These are phyloP conservation scores for Pedetes capensis DNA, from an alignment of 2,113 vertebrate species.

Conservation along the genomic window DNA sequence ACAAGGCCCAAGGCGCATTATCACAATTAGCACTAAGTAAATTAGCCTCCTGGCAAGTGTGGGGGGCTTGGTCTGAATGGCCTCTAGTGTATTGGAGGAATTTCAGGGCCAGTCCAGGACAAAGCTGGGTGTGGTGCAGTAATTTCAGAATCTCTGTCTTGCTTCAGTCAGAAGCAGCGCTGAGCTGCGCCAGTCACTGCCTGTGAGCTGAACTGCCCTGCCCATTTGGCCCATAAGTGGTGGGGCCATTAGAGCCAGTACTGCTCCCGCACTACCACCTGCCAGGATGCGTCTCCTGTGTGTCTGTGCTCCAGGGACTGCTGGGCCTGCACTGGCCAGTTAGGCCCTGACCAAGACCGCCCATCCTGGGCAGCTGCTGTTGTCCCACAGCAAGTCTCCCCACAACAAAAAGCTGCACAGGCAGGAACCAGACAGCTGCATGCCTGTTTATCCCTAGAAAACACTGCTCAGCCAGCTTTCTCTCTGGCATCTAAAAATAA, in stretches of 20 bases:
- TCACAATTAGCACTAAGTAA: neutral
- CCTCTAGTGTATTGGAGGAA: neutral
- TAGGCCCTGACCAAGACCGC: neutral
- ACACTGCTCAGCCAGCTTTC: neutral
- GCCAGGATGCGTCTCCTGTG: neutral
- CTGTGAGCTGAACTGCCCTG: fast-evolving
- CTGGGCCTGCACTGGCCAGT: neutral
- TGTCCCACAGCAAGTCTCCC: neutral
- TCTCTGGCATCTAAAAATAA: conserved; percentile 17
- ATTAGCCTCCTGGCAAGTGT: neutral
- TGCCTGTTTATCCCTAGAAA: neutral
- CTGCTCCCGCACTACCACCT: too few species aligned
- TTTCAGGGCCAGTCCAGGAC: neutral
- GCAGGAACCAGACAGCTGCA: neutral
- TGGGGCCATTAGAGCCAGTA: neutral
- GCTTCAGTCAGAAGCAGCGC: too few species aligned
- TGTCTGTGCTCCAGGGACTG: neutral
- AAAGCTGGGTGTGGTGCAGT: neutral
- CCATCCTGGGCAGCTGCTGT: neutral
- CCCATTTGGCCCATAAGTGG: neutral
- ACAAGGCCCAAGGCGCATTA: neutral
- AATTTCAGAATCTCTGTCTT: neutral
- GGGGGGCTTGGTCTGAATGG: neutral
- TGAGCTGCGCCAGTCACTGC: neutral
- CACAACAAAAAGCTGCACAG: neutral